A percentile compares a stretch with the other conserved stretches of the same genome.
These are phyloP conservation scores for Eleutherodactylus coqui DNA, from an alignment of 2,797 vertebrate species.

Conservation along the genomic window DNA sequence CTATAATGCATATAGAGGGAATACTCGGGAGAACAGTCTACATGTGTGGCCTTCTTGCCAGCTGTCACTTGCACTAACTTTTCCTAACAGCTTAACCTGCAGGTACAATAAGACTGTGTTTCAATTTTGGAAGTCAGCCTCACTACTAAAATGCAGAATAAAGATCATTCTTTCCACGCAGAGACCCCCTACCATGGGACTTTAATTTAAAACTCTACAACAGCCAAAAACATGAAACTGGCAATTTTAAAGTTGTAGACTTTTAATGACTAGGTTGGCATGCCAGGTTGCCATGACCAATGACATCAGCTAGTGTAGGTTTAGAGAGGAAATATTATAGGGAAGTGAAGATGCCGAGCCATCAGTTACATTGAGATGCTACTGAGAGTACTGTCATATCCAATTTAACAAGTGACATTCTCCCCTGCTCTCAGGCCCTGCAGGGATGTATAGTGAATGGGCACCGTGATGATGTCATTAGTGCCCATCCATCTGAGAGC, in stretches of 20 bases:
- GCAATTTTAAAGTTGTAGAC: neutral
- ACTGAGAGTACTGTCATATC: neutral
- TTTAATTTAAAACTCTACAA: neutral
- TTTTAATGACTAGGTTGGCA: neutral
- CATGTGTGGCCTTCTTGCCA: constrained; percentile 28
- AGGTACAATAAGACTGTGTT: constrained; percentile 24
- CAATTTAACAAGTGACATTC: neutral
- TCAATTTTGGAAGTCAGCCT: neutral
- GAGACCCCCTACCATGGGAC: neutral
- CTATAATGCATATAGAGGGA: neutral
- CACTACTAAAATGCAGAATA: neutral
- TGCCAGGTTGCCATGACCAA: constrained; percentile 18
- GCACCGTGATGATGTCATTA: too few species aligned
- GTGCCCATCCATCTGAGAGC: too few species aligned
- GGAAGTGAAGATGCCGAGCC: neutral
- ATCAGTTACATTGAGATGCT: neutral
- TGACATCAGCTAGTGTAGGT: neutral
- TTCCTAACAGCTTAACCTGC: neutral
- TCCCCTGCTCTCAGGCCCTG: too few species aligned
- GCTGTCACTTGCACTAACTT: constrained; percentile 7
- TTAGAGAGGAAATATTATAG: neutral
- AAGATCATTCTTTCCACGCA: constrained; percentile 33
- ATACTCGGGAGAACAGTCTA: neutral
- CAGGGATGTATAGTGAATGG: too few species aligned
- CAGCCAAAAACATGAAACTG: neutral